Base-by-base conservation (phyloP, 2,113 vertebrate species). In the Ascaphus truei region DNA sequence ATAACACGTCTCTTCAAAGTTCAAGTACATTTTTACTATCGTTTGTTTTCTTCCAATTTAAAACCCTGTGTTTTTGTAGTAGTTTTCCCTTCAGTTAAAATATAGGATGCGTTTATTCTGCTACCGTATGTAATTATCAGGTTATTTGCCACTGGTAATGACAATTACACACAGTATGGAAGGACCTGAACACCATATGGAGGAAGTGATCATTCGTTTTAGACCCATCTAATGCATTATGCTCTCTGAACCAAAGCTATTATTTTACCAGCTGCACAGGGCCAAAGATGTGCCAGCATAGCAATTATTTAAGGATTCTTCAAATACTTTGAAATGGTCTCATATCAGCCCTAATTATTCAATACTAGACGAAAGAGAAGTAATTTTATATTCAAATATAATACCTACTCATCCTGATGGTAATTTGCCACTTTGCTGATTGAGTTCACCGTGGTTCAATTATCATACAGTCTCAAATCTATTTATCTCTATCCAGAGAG, bases 61-160 rank as follows among this genome's bases (percentile, higher is more conserved):
- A n/a, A n/a, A n/a, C n/a, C n/a, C n/a, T n/a, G n/a, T n/a, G n/a
- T n/a, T n/a, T n/a, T n/a, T n/a, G n/a, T n/a, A n/a, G n/a, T 53
- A 27, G 3, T 27, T 30, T 11, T 9, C 16, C 20, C 36, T 36
- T 60, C 7, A 15, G n/a, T 47, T 50, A 47, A 68, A 33, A 29
- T 48, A 48, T 36, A 36, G 52, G 37, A 26, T 65, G 48, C 37
- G 48, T 48, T 18, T 55, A 45, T 58, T 22, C 33, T 51, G 39
- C 36, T 13, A n/a, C n/a, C n/a, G n/a, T n/a, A 18, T 51, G 25
- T 68, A 60, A 60, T 59, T 68, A 68, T 27, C 43, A 68, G 55
- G 27, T 60, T 50, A 50, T 68, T 68, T 68, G 66, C 66, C 56
- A 59, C 45, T 50, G 66, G 55, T 68, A 50, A 68, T 68, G 33